Conservation (phyloP, 2,113 vertebrate genomes). For the Pelusios castaneus region DNA sequence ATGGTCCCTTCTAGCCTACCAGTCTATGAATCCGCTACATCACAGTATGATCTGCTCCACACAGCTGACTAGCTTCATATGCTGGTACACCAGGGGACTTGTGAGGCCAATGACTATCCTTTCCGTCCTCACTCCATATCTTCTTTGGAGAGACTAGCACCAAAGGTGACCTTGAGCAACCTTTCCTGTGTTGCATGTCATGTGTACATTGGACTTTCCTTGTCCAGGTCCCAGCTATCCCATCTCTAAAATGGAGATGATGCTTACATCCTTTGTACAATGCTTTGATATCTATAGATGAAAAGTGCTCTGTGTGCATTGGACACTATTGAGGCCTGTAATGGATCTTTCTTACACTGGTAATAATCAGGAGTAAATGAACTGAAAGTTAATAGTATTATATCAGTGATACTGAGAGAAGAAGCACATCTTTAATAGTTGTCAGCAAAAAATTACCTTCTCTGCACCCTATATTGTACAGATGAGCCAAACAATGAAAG, state of each 20-base stretch:
- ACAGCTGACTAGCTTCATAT: rapidly evolving
- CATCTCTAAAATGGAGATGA: background rate
- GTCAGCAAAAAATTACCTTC: constrained; percentile 8
- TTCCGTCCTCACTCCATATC: background rate
- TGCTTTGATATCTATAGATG: background rate
- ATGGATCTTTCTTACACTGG: background rate
- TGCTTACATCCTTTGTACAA: background rate
- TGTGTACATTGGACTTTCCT: background rate
- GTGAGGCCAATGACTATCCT: rapidly evolving
- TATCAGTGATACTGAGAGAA: background rate
- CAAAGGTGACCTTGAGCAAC: background rate
- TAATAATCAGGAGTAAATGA: background rate
- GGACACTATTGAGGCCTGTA: background rate
- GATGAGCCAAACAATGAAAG: constrained; percentile 27
- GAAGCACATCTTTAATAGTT: background rate
- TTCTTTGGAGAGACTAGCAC: background rate
- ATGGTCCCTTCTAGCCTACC: background rate
- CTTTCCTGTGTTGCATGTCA: background rate
- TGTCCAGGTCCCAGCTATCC: rapidly evolving
- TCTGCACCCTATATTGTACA: background rate
- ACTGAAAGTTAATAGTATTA: background rate
- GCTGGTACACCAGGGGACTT: background rate
- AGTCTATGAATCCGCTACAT: background rate
- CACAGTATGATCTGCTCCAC: background rate
- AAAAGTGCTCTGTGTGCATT: background rate